Conservation (phyloP, 2,797 vertebrate genomes). For the Chaetodon trifasciatus region DNA sequence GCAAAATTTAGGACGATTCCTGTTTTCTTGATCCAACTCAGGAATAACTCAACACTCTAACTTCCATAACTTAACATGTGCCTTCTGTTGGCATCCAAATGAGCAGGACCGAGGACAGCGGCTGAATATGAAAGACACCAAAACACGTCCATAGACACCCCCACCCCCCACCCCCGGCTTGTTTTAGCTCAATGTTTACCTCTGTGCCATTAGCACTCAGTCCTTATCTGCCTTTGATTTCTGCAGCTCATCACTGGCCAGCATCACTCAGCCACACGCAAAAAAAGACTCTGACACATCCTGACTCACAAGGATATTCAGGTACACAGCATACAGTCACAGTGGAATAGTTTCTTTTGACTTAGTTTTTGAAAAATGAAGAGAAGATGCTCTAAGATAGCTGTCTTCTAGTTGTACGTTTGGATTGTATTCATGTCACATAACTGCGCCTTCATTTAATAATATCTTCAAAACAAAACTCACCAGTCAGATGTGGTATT, state of each 20-base stretch:
- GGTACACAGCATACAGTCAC: neutral
- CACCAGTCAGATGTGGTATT: slow-evolving; percentile 80
- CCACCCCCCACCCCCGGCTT: slow-evolving; percentile 6
- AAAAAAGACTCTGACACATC: slow-evolving; percentile 37
- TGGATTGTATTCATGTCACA: slow-evolving; percentile 17
- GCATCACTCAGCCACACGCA: slow-evolving; percentile 40
- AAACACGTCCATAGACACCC: neutral
- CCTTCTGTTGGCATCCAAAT: slow-evolving; percentile 8
- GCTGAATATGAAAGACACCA: neutral
- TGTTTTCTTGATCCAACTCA: slow-evolving; percentile 4
- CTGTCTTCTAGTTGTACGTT: slow-evolving; percentile 5
- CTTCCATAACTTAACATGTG: slow-evolving; percentile 48
- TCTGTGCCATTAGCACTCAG: slow-evolving; percentile 58
- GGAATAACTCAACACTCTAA: slow-evolving; percentile 21
- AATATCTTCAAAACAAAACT: slow-evolving; percentile 60
- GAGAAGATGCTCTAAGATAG: slow-evolving; percentile 15
- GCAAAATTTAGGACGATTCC: neutral
- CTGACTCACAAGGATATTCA: slow-evolving; percentile 33
- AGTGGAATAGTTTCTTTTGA: slow-evolving; percentile 16
- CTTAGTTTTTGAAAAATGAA: slow-evolving; percentile 42
- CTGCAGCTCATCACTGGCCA: slow-evolving; percentile 59
- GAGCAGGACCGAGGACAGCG: neutral
- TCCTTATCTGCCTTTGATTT: slow-evolving; percentile 66
- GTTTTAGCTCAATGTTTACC: slow-evolving; percentile 49
- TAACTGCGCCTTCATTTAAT: slow-evolving; percentile 21